Percentiles rank a stretch among this genome's conserved stretches.
Evolutionary conservation across 2,888 invertebrate genomes (phyloP).

Genomic region (Piscicola geometra): DNA sequence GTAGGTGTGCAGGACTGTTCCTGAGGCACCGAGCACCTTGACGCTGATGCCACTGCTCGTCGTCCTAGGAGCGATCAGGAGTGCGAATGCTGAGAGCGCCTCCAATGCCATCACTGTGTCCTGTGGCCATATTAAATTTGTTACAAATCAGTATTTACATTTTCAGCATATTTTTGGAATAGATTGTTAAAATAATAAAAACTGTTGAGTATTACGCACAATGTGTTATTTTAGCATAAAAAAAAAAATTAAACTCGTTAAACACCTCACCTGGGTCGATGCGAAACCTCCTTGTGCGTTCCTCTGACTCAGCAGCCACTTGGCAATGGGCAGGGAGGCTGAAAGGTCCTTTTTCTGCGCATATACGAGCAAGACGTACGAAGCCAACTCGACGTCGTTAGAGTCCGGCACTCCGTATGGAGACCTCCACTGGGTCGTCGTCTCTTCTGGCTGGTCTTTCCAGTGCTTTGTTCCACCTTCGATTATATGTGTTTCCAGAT

Average conservation of each 20-base stretch:
- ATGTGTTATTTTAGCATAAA: conserved; percentile 44
- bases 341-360: conserved; percentile 35
- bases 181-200: too few relatives aligned
- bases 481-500: conserved; percentile 12
- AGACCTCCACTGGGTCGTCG: conserved; percentile 10
- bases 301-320: conserved; percentile 52
- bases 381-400: conserved; percentile 52
- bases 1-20: conserved; percentile 44
- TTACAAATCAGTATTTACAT: too few relatives aligned
- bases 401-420: conserved; percentile 46
- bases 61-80: background rate
- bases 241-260: too few relatives aligned
- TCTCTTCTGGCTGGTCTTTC: conserved; percentile 43
- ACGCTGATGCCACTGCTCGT: background rate
- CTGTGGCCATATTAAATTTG: background rate
- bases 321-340: conserved; percentile 48
- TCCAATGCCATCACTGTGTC: conserved; percentile 20
- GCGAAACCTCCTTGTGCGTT: conserved; percentile 53
- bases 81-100: conserved; percentile 12
- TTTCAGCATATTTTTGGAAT: too few relatives aligned
- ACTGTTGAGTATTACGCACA: conserved; percentile 35
- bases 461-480: conserved; percentile 49
- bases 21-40: conserved; percentile 37
- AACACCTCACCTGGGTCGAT: conserved; percentile 55
- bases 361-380: conserved; percentile 54